Evolutionary conservation across 2,888 invertebrate species (phyloP).

Genomic region (Hermaeophaga mercurialis): DNA sequence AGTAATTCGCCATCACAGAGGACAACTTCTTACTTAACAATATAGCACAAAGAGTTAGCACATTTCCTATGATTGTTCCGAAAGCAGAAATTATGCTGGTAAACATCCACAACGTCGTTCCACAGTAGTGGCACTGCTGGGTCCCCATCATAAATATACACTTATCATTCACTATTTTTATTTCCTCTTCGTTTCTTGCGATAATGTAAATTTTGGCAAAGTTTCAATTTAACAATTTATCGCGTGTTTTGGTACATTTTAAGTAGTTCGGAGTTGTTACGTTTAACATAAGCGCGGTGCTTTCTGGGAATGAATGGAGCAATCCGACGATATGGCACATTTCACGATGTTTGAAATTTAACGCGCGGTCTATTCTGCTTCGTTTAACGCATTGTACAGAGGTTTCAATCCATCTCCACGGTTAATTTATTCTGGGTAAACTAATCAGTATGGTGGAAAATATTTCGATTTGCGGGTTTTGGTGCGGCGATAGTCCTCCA

Average conservation of each 20-base stretch:
- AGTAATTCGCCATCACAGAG: slow-evolving; percentile 75
- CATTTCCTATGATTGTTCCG: slow-evolving; percentile 63
- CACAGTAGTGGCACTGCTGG: slow-evolving; percentile 27
- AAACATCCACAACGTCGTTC: slow-evolving; percentile 27
- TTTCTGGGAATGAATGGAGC: neutral
- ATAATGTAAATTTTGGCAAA: neutral
- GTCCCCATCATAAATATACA: slow-evolving; percentile 11
- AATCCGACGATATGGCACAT: neutral
- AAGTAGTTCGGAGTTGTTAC: neutral
- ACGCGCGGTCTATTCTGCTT: slow-evolving; percentile 4
- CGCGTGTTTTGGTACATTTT: neutral
- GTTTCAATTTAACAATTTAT: neutral
- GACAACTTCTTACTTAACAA: slow-evolving; percentile 71
- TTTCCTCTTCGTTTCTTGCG: neutral
- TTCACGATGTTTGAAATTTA: neutral
- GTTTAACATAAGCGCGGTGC: neutral
- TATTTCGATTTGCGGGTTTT: neutral
- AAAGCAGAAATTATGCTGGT: slow-evolving; percentile 18
- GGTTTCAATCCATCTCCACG: neutral
- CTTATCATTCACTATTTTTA: neutral
- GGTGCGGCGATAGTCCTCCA: too few species aligned
- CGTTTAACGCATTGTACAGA: neutral
- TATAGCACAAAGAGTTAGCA: slow-evolving; percentile 76
- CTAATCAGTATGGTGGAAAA: neutral
- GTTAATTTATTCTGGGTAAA: neutral